Evolutionary conservation across 2,113 vertebrate genomes (phyloP).

Genomic region (Athene cunicularia): DNA sequence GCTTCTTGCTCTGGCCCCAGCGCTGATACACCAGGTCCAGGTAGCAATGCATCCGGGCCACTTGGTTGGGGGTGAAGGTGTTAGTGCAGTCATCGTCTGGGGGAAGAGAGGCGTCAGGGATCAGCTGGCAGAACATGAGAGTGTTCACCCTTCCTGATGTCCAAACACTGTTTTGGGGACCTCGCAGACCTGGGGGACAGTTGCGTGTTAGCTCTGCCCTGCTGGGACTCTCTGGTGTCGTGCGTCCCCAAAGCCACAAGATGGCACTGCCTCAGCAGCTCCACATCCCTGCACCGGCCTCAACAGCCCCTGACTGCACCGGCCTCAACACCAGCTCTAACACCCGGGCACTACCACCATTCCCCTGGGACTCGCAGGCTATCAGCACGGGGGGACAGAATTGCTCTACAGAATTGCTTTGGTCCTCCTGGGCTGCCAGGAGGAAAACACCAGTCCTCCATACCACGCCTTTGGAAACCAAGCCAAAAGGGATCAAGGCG

Average conservation of each 20-base stretch:
- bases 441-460: not conserved
- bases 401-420: not conserved
- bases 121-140: rapidly evolving
- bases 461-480: not conserved
- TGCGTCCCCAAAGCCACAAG: conserved; percentile 67
- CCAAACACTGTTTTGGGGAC: not conserved
- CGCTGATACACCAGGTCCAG: conserved; percentile 92
- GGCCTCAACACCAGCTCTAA: not conserved
- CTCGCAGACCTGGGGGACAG: not conserved
- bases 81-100: conserved; percentile 96
- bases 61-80: conserved; percentile 95
- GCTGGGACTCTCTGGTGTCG: not conserved
- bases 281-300: not conserved
- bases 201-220: rapidly evolving
- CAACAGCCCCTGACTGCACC: no score
- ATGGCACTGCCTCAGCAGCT: conserved; percentile 72
- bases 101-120: not conserved
- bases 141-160: rapidly evolving
- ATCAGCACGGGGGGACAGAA: rapidly evolving
- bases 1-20: conserved; percentile 83
- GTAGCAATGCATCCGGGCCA: conserved; percentile 97
- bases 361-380: rapidly evolving
- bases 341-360: not conserved
- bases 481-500: not conserved
- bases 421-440: not conserved